Evolutionary conservation across 1,140 invertebrate genomes (phyloP).

Genomic region (Drosophila repleta): DNA sequence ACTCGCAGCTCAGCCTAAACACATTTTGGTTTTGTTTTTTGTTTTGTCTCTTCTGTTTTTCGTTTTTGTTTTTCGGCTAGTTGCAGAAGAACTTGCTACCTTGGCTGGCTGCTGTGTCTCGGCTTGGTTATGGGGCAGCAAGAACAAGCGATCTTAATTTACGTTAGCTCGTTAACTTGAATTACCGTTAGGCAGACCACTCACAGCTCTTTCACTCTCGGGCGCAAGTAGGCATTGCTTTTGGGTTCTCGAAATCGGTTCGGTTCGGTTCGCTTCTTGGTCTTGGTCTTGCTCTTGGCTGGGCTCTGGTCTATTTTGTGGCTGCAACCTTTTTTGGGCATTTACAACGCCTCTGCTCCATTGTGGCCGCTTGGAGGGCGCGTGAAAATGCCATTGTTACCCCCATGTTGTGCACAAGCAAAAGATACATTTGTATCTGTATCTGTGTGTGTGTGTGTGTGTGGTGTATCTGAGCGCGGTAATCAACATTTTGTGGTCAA

Average conservation of each 20-base stretch:
- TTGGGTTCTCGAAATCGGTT: too few species aligned
- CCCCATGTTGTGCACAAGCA: conserved; percentile 10
- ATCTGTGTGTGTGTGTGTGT: conserved; percentile 12
- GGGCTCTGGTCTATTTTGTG: conserved; percentile 41
- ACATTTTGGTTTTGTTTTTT: conserved; percentile 52
- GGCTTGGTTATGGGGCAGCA: conserved; percentile 24
- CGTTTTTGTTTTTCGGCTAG: conserved; percentile 16
- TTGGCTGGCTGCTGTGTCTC: conserved; percentile 32
- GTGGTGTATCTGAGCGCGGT: conserved; percentile 58
- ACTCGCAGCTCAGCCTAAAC: conserved; percentile 23
- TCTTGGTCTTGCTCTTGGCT: background rate
- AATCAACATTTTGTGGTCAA: conserved; percentile 81
- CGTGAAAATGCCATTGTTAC: conserved; percentile 74
- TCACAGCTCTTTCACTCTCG: conserved; percentile 51
- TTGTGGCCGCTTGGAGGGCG: conserved; percentile 68
- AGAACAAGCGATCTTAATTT: conserved; percentile 82
- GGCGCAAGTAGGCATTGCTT: conserved; percentile 29
- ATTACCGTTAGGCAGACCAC: conserved; percentile 67
- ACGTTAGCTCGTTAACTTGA: conserved; percentile 80
- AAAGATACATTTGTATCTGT: conserved; percentile 20
- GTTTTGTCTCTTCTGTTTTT: conserved; percentile 11
- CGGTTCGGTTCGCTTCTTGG: too few species aligned
- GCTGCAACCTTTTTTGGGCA: conserved; percentile 76
- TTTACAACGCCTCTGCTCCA: conserved; percentile 76
- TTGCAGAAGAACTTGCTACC: conserved; percentile 52